phyloP scores from a whole-genome alignment of 1,140 invertebrate genomes.

The Drosophila tropicalis region DNA sequence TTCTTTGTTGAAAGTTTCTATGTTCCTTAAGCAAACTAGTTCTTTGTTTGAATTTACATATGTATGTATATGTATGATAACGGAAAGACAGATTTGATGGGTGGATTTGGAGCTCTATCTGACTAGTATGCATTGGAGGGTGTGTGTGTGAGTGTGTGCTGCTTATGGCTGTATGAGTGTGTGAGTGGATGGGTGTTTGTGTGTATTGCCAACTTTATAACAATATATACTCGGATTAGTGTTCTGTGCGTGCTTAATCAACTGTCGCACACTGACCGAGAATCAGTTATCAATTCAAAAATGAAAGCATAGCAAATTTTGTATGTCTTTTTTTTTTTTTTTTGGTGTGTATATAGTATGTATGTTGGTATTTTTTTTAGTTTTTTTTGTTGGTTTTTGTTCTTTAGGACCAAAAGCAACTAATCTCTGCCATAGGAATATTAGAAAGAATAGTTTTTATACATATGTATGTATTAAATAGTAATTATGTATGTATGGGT shows the following conservation, averaged over 20 bases:
- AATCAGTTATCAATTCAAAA: conserved; percentile 33
- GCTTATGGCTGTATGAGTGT: neutral
- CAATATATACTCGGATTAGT: conserved; percentile 10
- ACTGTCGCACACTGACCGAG: neutral
- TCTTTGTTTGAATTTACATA: no score
- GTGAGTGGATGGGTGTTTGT: neutral
- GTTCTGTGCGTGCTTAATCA: neutral
- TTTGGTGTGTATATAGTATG: neutral
- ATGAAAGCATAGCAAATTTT: conserved; percentile 65
- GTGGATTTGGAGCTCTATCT: neutral
- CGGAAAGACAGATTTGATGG: neutral
- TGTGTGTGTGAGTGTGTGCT: neutral
- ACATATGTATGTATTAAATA: conserved; percentile 55
- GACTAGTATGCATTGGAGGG: neutral
- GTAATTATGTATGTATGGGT: conserved; percentile 45
- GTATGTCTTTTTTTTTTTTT: conserved; percentile 33
- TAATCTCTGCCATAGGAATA: conserved; percentile 64
- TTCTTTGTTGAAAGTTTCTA: neutral
- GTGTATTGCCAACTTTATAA: conserved; percentile 8
- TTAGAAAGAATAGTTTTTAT: conserved; percentile 57
- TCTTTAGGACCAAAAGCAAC: conserved; percentile 57
- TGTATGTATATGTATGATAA: no score
- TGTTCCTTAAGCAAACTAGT: no score
- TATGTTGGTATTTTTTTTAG: neutral
- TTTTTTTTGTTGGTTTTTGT: neutral